Base-by-base conservation (phyloP, 2,888 invertebrate species). In the Drosophila infuscata region DNA sequence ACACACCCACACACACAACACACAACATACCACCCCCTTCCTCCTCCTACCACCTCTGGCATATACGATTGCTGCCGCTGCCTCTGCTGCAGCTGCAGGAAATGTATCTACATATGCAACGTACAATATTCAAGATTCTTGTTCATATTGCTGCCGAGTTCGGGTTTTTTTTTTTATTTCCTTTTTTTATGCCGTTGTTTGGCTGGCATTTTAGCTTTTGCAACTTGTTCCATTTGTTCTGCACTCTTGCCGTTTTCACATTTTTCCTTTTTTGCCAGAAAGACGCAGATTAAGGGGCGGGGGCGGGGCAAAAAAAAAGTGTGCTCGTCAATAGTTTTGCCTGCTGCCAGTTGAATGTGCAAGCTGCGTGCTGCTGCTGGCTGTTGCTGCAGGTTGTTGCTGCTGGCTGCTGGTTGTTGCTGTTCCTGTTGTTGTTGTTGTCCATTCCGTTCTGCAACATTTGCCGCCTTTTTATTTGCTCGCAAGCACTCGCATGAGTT, bases 41-140 rank as follows among this genome's bases (percentile, higher is more conserved):
- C 20, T 6, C 15, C 53, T 11, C 48, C 29, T 1, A 32, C 33
- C 15, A 38, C 30, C n/a, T 11, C 17, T 54, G 17, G 17, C 54
- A 56, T 15, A 30, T 20, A 15, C n/a, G 41, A 57, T 56, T 54
- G 49, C 29, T 29, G 49, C 11, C 20, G 11, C 11, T 43, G 11
- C 2, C 20, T 35, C 53, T 17, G n/a, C 54, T 33, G 61, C 70
- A 67, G 70, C 78, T 87, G 79, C 82, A 87, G 85, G 82, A 87
- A 87, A 85, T 84, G 82, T 87, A 85, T 84, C 85, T 87, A 84
- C 88, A 85, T 87, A 85, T 84, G 88, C 82, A 84, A 15, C 81
- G 78, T 84, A 73, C 81, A 82, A 85, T 85, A 87, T 85, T 85
- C 82, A 85, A 85, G 88, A 84, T 87, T 84, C 82, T 84, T 87